Evolutionary conservation across 2,888 invertebrate genomes (phyloP), one percentile per base, ranked within the genome.

Genomic region (Isoperla grammatica): DNA sequence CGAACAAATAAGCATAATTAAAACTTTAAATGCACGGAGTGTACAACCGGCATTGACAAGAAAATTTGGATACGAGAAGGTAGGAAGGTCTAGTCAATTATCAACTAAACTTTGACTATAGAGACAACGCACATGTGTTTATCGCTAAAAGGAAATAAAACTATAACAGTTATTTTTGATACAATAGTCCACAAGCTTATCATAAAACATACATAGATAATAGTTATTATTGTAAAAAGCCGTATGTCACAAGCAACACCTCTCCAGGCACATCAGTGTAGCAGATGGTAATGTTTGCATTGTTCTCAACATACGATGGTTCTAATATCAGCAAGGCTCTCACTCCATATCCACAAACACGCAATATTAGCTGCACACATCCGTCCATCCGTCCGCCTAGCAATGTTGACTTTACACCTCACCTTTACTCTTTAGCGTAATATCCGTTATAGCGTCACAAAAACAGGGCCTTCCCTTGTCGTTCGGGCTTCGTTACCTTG

Each of bases 131-230:
- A 8, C 4, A 8, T 15, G 49, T n/a, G 35, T 49, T 29, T 35
- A 22, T 29, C 29, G 3, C 35, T n/a, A 8, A n/a, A 29, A 49
- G 49, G 46, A 46, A 46, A 46, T 46, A 46, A 17, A 46, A 20
- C 20, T 46, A 20, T 46, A 20, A 46, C 20, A 17, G 46, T 22
- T 46, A 15, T 40, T 40, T 13, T 13, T 40, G n/a, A n/a, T 50
- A 29, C 15, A 35, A 50, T 35, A 29, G 11, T 29, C 15, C 11
- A 29, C 29, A 29, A 15, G 49, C 49, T 50, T 50, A 50, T 50
- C 49, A 50, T 13, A 50, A 50, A 50, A 50, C 49, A 23, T 35
- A 50, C 49, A 50, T 50, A 50, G 49, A 50, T 50, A 50, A 29
- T 17, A 50, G 29, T 23, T 29, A 50, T 50, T 50, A 35, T 50